Evolutionary conservation across 2,888 invertebrate species (phyloP).

Genomic region (Philereme vetulata): DNA sequence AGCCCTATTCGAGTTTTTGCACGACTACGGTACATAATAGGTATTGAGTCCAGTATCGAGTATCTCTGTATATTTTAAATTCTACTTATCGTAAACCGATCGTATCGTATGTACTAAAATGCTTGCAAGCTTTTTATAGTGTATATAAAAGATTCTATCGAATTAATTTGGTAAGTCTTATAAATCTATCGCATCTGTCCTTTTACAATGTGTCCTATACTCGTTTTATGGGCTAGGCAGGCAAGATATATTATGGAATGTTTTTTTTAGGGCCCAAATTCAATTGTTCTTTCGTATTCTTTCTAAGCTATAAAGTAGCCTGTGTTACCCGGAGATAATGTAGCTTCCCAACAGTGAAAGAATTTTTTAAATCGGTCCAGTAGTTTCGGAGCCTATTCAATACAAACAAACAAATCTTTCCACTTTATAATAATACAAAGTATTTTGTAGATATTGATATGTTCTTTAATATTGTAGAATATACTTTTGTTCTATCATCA

Average conservation of each 20-base stretch:
- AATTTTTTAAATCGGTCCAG: too few species aligned
- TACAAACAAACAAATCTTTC: too few species aligned
- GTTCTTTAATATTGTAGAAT: too few species aligned
- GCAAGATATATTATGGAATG: not conserved
- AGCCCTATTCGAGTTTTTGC: too few species aligned
- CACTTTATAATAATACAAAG: too few species aligned
- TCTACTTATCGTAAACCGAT: not conserved
- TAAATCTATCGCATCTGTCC: conserved; percentile 9
- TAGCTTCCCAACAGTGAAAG: too few species aligned
- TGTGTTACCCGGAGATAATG: too few species aligned
- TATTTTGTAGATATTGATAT: too few species aligned
- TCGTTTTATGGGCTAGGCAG: not conserved
- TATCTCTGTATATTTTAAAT: not conserved
- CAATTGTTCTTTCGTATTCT: not conserved
- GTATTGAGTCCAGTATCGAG: not conserved
- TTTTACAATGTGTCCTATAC: not conserved
- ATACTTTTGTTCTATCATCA: too few species aligned
- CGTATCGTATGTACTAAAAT: conserved; percentile 2
- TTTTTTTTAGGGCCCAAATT: conserved; percentile 1
- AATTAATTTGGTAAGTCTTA: conserved; percentile 1
- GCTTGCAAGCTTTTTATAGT: not conserved
- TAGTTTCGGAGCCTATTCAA: too few species aligned
- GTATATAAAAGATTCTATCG: not conserved
- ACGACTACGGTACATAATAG: too few species aligned
- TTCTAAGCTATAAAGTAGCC: too few species aligned